Base-by-base conservation (phyloP, 2,888 invertebrate genomes). In the Athrips mouffetella region DNA sequence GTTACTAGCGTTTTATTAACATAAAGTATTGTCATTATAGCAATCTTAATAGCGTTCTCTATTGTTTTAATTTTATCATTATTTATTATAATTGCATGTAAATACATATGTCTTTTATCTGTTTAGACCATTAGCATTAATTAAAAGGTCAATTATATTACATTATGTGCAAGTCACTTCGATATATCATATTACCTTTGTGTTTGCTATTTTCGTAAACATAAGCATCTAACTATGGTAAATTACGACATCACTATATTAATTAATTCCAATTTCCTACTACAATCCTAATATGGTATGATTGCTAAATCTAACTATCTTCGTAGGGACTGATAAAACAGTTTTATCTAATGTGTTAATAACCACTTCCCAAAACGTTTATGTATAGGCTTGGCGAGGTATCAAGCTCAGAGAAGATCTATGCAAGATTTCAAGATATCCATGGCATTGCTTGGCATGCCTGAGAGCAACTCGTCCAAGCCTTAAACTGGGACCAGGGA, bases 131-230 rank as follows among this genome's bases (percentile, higher is more conserved):
- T 41, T 41, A 25, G n/a, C 25, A 41, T 41, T 27, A 10, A 27
- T 41, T 23, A 40, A 18, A 16, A 25, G 41, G 41, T 11, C 27
- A 25, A 41, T 27, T 41, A 25, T 41, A 27, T 27, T 41, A 41
- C 13, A 23, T 41, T 27, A 41, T 41, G 41, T n/a, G 16, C 25
- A 23, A 16, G 15, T 15, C 25, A 41, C 41, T 15, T 27, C n/a
- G 27, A 41, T 41, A 41, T 41, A 16, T 5, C 13, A 25, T 16
- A 41, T 27, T 27, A 21, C 3, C 6, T n/a, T n/a, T 4, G 16
- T 8, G 16, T 27, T 27, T 40, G 21, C 23, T 11, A 25, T 41
- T 41, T 41, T 27, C 13, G 27, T n/a, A 41, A 41, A 41, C 27
- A 21, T 20, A 20, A 21, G 2, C 11, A 18, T 37, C 4, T 21